Base-by-base conservation (phyloP, 2,113 vertebrate species). In the Coturnix japonica region DNA sequence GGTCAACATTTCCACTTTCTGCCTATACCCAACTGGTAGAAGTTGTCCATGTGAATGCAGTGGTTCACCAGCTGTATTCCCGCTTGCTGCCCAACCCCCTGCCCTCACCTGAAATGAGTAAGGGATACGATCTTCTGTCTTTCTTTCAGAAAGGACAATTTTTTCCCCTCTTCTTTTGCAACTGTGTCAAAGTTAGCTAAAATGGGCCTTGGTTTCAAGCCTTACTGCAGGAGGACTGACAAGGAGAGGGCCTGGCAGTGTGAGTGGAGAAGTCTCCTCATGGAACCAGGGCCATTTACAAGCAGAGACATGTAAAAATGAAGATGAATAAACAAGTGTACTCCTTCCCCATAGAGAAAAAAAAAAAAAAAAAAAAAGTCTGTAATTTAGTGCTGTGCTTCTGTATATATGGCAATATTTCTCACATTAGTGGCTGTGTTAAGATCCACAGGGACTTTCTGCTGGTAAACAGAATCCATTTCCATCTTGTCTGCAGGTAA, bases 401-500 rank as follows among this genome's bases (percentile, higher is more conserved):
- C 67, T 91, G 54, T 83, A 86, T 57, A 83, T 49, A 81, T 56
- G 85, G 26, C 61, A 91, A 14, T 82, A 82, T 88, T 95, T 92
- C 89, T 93, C 81, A 92, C 77, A 61, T 87, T 78, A 93, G 84
- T 70, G 67, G 81, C 87, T 71, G 23, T 78, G 60, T 57, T 37
- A 71, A 60, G 37, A 95, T 93, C 88, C 83, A 91, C 23, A 60
- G 60, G 41, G 60, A 47, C 37, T 53, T 69, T 93, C 67, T 90
- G 11, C 66, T 91, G 54, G 56, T 74, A 86, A 91, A 85, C 57
- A 71, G 74, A 94, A 96, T 87, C 82, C 46, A 86, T 95, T 92
- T 87, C 88, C 80, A 54, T 90, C 60, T 94, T 84, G 23, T 95
- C 65, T 80, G 49, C 78, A 85, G 71, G 87, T 92, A 91, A 95